Evolutionary conservation across 2,113 vertebrate species (phyloP), one percentile per base, ranked within the genome.

Genomic region (Oceanites oceanicus): DNA sequence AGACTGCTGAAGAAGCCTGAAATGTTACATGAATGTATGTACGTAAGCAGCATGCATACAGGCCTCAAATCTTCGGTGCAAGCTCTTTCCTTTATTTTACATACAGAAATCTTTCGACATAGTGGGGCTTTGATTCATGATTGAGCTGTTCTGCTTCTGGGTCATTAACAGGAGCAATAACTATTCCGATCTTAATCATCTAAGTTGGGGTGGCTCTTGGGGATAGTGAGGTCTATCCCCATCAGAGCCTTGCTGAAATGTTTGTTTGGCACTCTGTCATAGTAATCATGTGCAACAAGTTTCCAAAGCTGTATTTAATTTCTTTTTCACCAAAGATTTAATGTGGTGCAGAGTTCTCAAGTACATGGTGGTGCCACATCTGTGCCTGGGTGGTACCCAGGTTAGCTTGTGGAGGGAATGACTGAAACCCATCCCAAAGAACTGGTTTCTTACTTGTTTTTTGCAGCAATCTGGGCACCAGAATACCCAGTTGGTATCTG

Each of bases 331-430:
- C 65, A 3, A 30, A 59, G 6, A 22, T 55, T 74, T 59, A 65
- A 61, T 10, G 13, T 32, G 11, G 13, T 75, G 13, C 38, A 38
- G n/a, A 65, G 30, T 66, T 79, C 17, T 16, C 17, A 71, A 23
- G 32, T 16, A 40, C 8, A 3, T 29, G 22, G 12, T 25, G 15
- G 16, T 49, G 40, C 2, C 52, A 65, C 11, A 10, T 32, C 9
- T n/a, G 10, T 74, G 22, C 3, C 25, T 1, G 0, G 25, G 6
- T 26, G 10, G 22, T 30, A 5, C 9, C n/a, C 10, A 10, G 27
- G 50, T 77, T n/a, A 87, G 21, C 23, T 9, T 59, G 20, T 11
- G 61, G 29, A 62, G 4, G 16, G 7, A 15, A 30, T 61, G 29
- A 29, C 10, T 27, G 30, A 87, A 63, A 70, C 7, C 3, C 17